A percentile compares a stretch with the other conserved stretches of the same genome.
These are phyloP conservation scores for Esperia sulphurella DNA, from an alignment of 2,888 invertebrate species.

Conservation along the genomic window DNA sequence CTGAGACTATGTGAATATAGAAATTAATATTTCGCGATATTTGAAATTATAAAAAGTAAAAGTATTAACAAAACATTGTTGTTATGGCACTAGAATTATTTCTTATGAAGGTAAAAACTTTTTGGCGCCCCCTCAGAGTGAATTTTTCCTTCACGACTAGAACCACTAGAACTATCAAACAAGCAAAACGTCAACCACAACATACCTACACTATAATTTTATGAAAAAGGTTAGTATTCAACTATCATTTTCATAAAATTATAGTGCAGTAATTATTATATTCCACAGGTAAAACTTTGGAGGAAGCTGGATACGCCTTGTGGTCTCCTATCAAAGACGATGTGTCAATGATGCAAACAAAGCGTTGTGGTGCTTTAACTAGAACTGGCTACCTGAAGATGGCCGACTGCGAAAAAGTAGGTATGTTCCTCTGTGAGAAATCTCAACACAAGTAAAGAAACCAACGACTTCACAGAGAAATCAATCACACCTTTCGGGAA, in stretches of 20 bases:
- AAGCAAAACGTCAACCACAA: background rate
- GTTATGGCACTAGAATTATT: too few species aligned
- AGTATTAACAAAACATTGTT: too few species aligned
- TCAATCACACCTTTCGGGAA: too few species aligned
- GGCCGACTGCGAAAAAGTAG: constrained; percentile 32
- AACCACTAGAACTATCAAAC: background rate
- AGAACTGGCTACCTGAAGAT: constrained; percentile 40
- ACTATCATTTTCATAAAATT: too few species aligned
- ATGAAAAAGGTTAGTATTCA: background rate
- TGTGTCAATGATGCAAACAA: background rate
- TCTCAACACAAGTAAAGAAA: constrained; percentile 9
- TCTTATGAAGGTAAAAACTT: too few species aligned
- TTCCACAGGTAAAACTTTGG: constrained; percentile 34
- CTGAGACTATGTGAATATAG: too few species aligned
- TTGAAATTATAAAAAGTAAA: too few species aligned
- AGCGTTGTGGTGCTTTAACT: constrained; percentile 41
- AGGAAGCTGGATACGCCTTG: constrained; percentile 39
- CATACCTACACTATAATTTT: too few species aligned
- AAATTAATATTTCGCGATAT: too few species aligned
- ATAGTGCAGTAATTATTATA: background rate
- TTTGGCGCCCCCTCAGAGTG: too few species aligned
- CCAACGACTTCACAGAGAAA: too few species aligned
- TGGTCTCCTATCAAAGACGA: constrained; percentile 29
- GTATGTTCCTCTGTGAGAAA: constrained; percentile 48
- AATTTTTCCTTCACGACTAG: background rate